Base-by-base conservation (phyloP, 1,140 invertebrate genomes). In the Chlorops oryzae region DNA sequence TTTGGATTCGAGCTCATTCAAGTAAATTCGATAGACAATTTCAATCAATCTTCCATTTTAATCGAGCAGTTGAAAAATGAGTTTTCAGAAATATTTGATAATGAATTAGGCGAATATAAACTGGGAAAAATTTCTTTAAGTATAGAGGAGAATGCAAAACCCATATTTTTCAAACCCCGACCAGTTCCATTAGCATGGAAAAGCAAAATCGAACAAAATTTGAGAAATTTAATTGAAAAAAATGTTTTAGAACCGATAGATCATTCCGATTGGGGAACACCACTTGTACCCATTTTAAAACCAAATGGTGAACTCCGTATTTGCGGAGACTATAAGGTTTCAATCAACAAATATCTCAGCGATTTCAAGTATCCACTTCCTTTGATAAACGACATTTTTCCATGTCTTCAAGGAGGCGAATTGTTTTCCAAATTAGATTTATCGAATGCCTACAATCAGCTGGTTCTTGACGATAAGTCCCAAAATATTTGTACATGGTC, bases 321-420 rank as follows among this genome's bases (percentile, higher is more conserved):
- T 24, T 76, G 74, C 55, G 68, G 60, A 2, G 76, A 79, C 59
- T 78, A 73, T 57, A 72, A 38, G 18, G 42, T 45, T 24, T 73
- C 72, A 5, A 44, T 77, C 6, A 74, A 75, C 51, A 63, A 56
- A 43, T 54, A 52, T 17, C 38, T 74, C 25, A 52, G 62, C 28
- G 59, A 70, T 15, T 59, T 70, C 23, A 59, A n/a, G n/a, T 62
- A 67, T 51, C 72, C 70, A 1, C 47, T 75, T 23, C 72, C 73
- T 0, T 47, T 56, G 22, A 58, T 28, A 13, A 62, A 72, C 4
- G 63, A 72, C 38, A 46, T 73, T n/a, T n/a, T n/a, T n/a, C n/a
- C n/a, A n/a, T n/a, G n/a, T n/a, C n/a, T n/a, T n/a, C n/a, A n/a
- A n/a, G 64, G 62, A 1, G 63, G 58, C 6, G 17, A 57, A 23